Conservation (phyloP, 2,888 invertebrate species). For the Macrophya alboannulata region DNA sequence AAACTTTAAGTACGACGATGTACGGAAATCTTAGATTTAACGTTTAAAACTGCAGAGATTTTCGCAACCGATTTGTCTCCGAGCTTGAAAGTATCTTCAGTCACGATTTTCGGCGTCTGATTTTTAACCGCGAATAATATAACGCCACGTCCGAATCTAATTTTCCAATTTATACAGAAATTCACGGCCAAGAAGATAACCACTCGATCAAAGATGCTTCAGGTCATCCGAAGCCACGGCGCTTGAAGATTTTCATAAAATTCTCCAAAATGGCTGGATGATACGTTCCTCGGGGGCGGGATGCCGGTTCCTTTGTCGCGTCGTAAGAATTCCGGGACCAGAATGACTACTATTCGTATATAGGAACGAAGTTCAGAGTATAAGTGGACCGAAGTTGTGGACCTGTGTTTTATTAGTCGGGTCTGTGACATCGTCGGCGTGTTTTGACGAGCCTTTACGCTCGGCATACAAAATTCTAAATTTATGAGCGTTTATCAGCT, state of each 20-base stretch:
- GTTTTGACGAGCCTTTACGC: conserved; percentile 73
- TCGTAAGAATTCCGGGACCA: conserved; percentile 50
- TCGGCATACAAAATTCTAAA: conserved; percentile 72
- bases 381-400: conserved; percentile 24
- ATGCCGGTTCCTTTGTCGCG: conserved; percentile 56
- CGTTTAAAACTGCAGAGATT: neutral
- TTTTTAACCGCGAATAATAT: neutral
- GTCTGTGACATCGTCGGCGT: conserved; percentile 72
- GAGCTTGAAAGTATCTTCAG: neutral
- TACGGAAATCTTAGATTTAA: neutral
- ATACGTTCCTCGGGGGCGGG: conserved; percentile 42
- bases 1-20: conserved; percentile 23
- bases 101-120: neutral
- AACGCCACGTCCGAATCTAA: neutral
- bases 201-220: neutral
- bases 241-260: conserved; percentile 26
- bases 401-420: conserved; percentile 71
- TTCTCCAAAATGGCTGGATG: conserved; percentile 55
- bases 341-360: conserved; percentile 28
- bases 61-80: neutral
- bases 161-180: neutral
- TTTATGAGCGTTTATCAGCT: neutral
- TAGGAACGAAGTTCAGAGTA: conserved; percentile 41
- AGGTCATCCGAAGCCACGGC: neutral
- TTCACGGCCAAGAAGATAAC: neutral